Evolutionary conservation across 2,888 invertebrate genomes (phyloP).

Genomic region (Plutella xylostella): DNA sequence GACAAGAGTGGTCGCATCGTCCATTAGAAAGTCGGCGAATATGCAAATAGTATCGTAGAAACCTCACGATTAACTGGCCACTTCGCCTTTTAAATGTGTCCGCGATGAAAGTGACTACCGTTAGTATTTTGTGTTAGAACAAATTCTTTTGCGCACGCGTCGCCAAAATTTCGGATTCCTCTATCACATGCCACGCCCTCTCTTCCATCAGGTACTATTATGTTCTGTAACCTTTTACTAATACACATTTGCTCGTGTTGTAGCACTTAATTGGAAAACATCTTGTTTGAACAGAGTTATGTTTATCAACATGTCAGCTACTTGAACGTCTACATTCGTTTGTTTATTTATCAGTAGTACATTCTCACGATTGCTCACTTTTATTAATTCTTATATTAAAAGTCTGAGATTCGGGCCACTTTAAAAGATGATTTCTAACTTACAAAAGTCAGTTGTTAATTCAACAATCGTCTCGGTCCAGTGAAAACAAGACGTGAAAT

Average conservation of each 20-base stretch:
- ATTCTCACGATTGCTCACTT: conserved; percentile 34
- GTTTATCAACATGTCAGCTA: conserved; percentile 44
- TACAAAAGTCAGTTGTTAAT: no score
- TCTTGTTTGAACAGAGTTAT: conserved; percentile 26
- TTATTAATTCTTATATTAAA: no score
- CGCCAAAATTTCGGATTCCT: conserved; percentile 32
- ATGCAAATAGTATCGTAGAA: conserved; percentile 71
- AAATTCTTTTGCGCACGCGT: conserved; percentile 44
- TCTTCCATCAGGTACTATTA: no score
- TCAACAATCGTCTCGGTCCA: no score
- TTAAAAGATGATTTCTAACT: no score
- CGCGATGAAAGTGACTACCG: conserved; percentile 68
- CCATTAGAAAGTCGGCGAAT: conserved; percentile 70
- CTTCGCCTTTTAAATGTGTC: conserved; percentile 63
- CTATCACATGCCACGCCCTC: no score
- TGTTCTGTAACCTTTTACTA: no score
- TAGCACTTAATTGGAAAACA: conserved; percentile 33
- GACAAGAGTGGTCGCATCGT: conserved; percentile 65
- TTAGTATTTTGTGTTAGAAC: conserved; percentile 61
- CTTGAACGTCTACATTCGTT: conserved; percentile 33
- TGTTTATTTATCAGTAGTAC: conserved; percentile 32
- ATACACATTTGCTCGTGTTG: no score
- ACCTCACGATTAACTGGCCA: conserved; percentile 69
- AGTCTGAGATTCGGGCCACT: no score
- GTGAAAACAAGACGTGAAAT: no score